Percentiles rank a stretch among this genome's conserved stretches.
Evolutionary conservation across 2,888 invertebrate genomes (phyloP).

Genomic region (Caenorhabditis virilis): DNA sequence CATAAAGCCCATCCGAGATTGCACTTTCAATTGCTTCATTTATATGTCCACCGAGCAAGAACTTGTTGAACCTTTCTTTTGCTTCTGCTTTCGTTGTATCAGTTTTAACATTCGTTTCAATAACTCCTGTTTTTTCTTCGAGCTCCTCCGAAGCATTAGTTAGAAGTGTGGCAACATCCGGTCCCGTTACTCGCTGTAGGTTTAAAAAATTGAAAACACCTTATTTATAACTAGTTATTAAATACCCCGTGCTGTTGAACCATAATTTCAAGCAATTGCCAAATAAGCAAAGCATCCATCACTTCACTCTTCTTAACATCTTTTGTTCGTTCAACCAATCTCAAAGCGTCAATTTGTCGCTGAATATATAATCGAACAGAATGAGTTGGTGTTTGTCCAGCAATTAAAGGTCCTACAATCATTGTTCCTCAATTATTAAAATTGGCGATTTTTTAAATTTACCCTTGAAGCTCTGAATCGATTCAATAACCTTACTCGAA

Average conservation of each 20-base stretch:
- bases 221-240: neutral
- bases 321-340: slow-evolving; percentile 13
- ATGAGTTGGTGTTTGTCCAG: slow-evolving; percentile 43
- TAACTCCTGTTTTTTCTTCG: slow-evolving; percentile 16
- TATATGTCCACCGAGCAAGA: slow-evolving; percentile 35
- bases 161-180: slow-evolving; percentile 61
- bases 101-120: neutral
- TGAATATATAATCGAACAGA: slow-evolving; percentile 59
- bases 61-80: slow-evolving; percentile 35
- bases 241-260: slow-evolving; percentile 66
- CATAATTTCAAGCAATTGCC: slow-evolving; percentile 64
- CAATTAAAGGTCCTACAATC: slow-evolving; percentile 37
- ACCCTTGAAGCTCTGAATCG: slow-evolving; percentile 45
- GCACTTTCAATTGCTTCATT: slow-evolving; percentile 60
- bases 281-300: slow-evolving; percentile 60
- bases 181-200: slow-evolving; percentile 60
- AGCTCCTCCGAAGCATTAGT: slow-evolving; percentile 30
- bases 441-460: neutral
- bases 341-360: slow-evolving; percentile 58
- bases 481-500: slow-evolving; percentile 34
- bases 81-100: slow-evolving; percentile 12
- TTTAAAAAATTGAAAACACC: neutral
- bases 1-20: slow-evolving; percentile 53
- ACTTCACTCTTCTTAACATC: slow-evolving; percentile 41
- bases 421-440: neutral